Conservation (phyloP, 2,113 vertebrate species). For the Lagopus leucura region DNA sequence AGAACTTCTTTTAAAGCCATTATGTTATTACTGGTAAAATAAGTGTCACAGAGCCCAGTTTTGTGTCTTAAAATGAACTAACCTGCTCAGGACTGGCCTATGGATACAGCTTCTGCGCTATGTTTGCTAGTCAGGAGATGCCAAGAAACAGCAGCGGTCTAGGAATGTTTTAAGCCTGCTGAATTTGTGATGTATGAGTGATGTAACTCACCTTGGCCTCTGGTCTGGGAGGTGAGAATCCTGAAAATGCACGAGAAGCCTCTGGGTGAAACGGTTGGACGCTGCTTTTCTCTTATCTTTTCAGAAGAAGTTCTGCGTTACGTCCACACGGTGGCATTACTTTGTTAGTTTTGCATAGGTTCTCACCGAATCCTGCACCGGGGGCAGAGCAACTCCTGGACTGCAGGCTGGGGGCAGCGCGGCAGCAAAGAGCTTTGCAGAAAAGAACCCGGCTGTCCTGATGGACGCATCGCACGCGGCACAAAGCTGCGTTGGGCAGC, state of each 20-base stretch:
- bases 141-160: not conserved
- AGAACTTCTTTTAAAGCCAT: not conserved
- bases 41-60: not conserved
- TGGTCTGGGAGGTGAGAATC: not conserved
- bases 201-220: not conserved
- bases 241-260: fast-evolving
- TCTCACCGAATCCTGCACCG: not conserved
- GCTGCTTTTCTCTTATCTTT: not conserved
- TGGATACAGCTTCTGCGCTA: not conserved
- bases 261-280: not conserved
- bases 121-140: not conserved
- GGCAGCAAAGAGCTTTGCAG: not conserved
- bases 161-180: not conserved
- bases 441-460: not conserved
- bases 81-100: not conserved
- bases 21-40: not conserved
- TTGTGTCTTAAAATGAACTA: not conserved
- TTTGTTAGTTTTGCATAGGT: not conserved
- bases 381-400: not conserved
- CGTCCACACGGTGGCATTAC: slow-evolving; percentile 49
- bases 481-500: not conserved
- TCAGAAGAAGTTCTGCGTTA: not conserved
- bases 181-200: not conserved
- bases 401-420: not conserved
- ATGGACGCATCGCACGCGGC: no score